These are phyloP conservation scores for Philaethria dido DNA, from an alignment of 2,888 invertebrate species.

Conservation along the genomic window DNA sequence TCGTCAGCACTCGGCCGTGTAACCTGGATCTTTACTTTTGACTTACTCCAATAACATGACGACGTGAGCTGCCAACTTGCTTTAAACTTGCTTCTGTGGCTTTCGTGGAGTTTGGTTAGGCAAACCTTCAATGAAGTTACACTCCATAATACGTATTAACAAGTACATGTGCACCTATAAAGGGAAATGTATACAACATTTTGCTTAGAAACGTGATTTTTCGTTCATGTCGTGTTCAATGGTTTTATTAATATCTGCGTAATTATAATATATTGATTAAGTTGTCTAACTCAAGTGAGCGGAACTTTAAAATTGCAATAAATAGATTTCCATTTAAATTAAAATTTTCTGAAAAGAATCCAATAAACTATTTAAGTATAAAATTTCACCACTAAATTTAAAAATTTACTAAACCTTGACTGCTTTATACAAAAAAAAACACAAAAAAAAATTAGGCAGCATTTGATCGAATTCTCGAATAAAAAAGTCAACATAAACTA, in stretches of 20 bases:
- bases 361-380: no score
- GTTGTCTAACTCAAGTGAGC: no score
- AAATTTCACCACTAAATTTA: not conserved
- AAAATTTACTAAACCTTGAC: not conserved
- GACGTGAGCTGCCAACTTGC: not conserved
- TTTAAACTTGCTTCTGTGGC: slow-evolving; percentile 8
- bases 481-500: slow-evolving; percentile 15
- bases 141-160: not conserved
- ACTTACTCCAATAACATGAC: slow-evolving; percentile 17
- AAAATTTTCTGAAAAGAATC: no score
- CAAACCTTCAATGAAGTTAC: not conserved
- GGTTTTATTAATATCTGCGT: no score
- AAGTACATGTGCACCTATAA: not conserved
- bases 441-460: not conserved
- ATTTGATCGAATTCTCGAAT: not conserved
- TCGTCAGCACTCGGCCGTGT: slow-evolving; percentile 23
- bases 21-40: slow-evolving; percentile 28
- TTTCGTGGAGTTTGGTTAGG: not conserved
- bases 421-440: not conserved
- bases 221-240: no score
- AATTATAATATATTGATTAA: no score
- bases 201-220: not conserved
- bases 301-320: no score
- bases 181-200: not conserved
- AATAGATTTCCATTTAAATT: no score